These are phyloP conservation scores for Pseudopipra pipra DNA, from an alignment of 2,113 vertebrate genomes.

Conservation along the genomic window DNA sequence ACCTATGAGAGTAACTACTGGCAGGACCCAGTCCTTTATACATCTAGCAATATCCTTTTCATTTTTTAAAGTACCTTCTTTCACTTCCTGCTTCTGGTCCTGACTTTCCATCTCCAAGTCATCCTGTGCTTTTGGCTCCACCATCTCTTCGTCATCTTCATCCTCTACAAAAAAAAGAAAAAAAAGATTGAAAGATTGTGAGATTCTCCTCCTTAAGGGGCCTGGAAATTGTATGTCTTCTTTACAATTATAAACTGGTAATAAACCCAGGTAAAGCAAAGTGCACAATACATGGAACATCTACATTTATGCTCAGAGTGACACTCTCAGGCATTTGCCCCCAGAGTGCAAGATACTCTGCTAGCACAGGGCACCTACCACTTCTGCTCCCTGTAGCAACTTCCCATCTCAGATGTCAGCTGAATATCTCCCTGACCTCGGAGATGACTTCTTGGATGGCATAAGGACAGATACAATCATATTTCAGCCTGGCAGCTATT, in stretches of 20 bases:
- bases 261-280: conserved; percentile 21
- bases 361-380: conserved; percentile 75
- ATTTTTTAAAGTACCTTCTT: conserved; percentile 82
- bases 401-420: conserved; percentile 64
- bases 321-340: not conserved
- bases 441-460: conserved; percentile 71
- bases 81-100: conserved; percentile 86
- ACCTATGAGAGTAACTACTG: not conserved
- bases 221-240: not conserved
- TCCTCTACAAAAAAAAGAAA: conserved; percentile 76
- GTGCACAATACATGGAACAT: conserved; percentile 4
- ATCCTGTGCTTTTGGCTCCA: conserved; percentile 82
- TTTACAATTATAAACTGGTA: conserved; percentile 1
- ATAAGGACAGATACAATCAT: conserved; percentile 65
- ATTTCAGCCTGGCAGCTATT: conserved; percentile 78
- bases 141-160: conserved; percentile 93
- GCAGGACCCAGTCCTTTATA: not conserved
- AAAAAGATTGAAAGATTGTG: conserved; percentile 4
- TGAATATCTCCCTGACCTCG: conserved; percentile 76
- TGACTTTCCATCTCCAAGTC: conserved; percentile 86
- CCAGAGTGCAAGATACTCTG: conserved; percentile 9
- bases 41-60: not conserved
- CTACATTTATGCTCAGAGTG: conserved; percentile 8
- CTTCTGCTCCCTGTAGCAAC: conserved; percentile 33
- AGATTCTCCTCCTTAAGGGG: not conserved